Evolutionary conservation across 2,888 invertebrate species (phyloP).

Genomic region (Hetaerina titia): DNA sequence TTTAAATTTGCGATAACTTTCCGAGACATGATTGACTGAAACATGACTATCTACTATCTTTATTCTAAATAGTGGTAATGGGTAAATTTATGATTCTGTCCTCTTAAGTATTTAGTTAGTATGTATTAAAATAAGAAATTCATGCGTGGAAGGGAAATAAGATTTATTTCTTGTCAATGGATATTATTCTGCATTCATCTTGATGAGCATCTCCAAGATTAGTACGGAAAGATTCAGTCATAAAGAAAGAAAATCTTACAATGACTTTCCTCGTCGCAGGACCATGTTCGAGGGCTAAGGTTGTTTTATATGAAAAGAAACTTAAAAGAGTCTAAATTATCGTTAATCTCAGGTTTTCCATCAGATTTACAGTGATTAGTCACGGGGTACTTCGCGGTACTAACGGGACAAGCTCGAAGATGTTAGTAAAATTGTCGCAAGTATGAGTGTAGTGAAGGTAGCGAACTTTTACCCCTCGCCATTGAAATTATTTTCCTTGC

Average conservation of each 20-base stretch:
- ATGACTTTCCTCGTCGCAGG: not conserved
- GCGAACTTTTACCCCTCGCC: not conserved
- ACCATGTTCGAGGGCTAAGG: not conserved
- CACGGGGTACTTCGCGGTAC: not conserved
- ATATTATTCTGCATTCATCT: too few species aligned
- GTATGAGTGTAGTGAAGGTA: not conserved
- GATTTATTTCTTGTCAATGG: too few species aligned
- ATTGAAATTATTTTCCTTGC: not conserved
- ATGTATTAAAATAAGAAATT: too few species aligned
- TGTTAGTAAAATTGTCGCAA: not conserved
- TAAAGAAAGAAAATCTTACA: not conserved
- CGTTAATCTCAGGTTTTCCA: not conserved
- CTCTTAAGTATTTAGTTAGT: too few species aligned
- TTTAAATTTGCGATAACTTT: too few species aligned
- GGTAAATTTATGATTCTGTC: too few species aligned
- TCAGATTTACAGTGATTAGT: slow-evolving; percentile 9
- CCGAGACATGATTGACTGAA: too few species aligned
- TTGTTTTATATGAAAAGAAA: not conserved
- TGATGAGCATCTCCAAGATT: too few species aligned
- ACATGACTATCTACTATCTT: too few species aligned
- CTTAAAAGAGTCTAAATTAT: not conserved
- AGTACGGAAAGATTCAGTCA: too few species aligned
- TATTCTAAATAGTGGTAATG: too few species aligned
- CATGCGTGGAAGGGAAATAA: too few species aligned
- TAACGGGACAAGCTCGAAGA: not conserved